Conservation (phyloP, 2,888 invertebrate species). For the Unio delphinus region DNA sequence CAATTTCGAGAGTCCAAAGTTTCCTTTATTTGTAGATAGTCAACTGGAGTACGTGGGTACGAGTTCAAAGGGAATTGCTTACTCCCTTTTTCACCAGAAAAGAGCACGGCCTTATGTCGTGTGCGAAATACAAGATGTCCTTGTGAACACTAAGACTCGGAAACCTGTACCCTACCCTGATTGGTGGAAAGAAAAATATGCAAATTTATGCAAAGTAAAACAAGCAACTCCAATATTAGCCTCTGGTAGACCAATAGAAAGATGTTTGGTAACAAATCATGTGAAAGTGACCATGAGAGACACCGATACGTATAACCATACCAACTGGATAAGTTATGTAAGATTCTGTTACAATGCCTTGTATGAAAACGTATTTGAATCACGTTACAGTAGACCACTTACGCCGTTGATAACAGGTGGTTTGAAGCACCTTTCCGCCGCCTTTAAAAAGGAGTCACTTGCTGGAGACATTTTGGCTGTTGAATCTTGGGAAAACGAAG, state of each 20-base stretch:
- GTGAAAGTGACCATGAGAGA: no score
- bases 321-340: slow-evolving; percentile 17
- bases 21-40: slow-evolving; percentile 16
- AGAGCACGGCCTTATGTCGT: slow-evolving; percentile 4
- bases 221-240: not conserved
- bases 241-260: no score
- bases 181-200: slow-evolving; percentile 28
- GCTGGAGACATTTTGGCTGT: slow-evolving; percentile 12
- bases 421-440: no score
- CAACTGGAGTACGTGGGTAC: slow-evolving; percentile 19
- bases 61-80: slow-evolving; percentile 14
- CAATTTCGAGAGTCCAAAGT: slow-evolving; percentile 12
- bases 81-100: slow-evolving; percentile 11
- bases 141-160: slow-evolving; percentile 11
- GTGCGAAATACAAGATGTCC: slow-evolving; percentile 22
- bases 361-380: slow-evolving; percentile 4
- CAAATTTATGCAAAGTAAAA: not conserved
- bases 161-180: slow-evolving; percentile 18
- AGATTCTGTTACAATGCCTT: slow-evolving; percentile 14
- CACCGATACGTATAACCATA: slow-evolving; percentile 5
- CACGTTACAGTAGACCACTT: not conserved
- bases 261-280: no score
- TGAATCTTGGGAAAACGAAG: not conserved
- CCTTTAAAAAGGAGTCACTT: no score
- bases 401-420: no score